Evolutionary conservation across 92 coral and sea anemone species (phyloP).

Genomic region (Pocillopora grandis): DNA sequence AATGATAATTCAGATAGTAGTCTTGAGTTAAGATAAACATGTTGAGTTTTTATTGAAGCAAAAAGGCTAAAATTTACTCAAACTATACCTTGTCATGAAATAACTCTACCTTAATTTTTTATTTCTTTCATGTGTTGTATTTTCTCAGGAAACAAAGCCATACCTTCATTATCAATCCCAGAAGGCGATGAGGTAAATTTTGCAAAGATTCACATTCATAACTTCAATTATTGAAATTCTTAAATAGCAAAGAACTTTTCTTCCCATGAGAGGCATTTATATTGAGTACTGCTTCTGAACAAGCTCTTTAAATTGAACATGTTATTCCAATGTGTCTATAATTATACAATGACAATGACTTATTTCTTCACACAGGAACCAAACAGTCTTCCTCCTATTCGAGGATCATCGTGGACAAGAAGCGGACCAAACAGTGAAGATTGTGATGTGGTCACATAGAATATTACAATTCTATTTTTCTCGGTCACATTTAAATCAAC

Average conservation of each 20-base stretch:
- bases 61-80: too few species aligned
- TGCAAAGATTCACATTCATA: background rate
- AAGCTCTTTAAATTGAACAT: too few species aligned
- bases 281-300: too few species aligned
- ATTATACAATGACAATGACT: background rate
- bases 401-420: conserved; percentile 72
- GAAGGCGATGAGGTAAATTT: conserved; percentile 53
- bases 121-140: background rate
- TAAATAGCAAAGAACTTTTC: too few species aligned
- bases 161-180: conserved; percentile 33
- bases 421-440: conserved; percentile 92
- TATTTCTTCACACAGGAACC: conserved; percentile 45
- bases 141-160: conserved; percentile 21
- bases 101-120: background rate
- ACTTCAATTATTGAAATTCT: too few species aligned
- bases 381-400: conserved; percentile 57
- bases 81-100: too few species aligned
- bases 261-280: too few species aligned
- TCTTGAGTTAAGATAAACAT: too few species aligned
- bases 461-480: background rate
- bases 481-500: background rate
- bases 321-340: background rate
- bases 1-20: too few species aligned
- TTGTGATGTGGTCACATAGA: conserved; percentile 77
- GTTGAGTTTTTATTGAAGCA: too few species aligned